These are phyloP conservation scores for Drosophila villosipedis DNA, from an alignment of 2,888 invertebrate genomes.

Conservation along the genomic window DNA sequence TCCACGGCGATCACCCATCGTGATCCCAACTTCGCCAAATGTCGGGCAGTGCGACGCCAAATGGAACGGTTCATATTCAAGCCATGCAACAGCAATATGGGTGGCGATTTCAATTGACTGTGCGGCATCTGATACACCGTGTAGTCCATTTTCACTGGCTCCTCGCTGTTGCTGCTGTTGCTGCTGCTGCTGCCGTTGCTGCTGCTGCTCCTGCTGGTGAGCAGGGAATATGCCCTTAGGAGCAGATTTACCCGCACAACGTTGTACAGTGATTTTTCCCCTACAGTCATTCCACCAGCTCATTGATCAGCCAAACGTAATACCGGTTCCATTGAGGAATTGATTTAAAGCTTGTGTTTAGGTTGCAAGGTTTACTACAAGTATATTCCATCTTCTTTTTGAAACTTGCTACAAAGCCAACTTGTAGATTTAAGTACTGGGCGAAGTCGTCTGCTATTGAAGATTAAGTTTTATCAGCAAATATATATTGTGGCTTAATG, in stretches of 20 bases:
- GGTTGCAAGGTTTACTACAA: not conserved
- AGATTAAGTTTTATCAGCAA: not conserved
- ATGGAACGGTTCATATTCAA: conserved; percentile 8
- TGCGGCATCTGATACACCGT: conserved; percentile 27
- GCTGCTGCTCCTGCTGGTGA: not conserved
- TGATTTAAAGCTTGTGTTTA: not conserved
- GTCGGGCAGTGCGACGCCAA: conserved; percentile 38
- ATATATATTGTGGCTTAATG: not conserved
- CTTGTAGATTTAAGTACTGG: not conserved
- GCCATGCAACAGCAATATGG: conserved; percentile 52
- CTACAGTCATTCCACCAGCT: not conserved
- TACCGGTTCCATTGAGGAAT: not conserved
- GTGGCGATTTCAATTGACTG: conserved; percentile 21
- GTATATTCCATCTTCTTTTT: not conserved
- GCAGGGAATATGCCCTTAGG: not conserved
- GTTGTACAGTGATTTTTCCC: not conserved
- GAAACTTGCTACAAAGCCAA: not conserved
- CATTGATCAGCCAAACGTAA: not conserved
- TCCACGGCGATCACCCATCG: conserved; percentile 39
- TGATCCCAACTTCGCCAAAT: conserved; percentile 24
- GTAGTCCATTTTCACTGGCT: conserved; percentile 32
- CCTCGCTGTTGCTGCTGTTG: not conserved
- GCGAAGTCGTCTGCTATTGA: not conserved
- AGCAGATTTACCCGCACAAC: not conserved
- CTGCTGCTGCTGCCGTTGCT: not conserved